Base-by-base conservation (phyloP, 2,113 vertebrate species). In the Petrocephalus microphthalmus region DNA sequence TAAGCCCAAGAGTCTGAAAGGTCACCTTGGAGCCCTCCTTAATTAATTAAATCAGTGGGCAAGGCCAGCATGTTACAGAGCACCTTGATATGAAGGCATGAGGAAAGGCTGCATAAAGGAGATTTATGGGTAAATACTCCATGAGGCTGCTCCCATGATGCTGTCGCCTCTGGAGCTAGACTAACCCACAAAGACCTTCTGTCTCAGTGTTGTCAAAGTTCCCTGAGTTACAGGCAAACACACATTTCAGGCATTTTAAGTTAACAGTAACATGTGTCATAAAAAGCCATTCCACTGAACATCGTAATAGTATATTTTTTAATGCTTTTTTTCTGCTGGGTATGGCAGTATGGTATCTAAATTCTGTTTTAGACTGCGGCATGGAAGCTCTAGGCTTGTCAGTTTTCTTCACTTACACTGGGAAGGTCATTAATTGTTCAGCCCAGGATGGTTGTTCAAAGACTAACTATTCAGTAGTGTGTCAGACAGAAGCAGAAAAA, bases 11-110 rank as follows among this genome's bases (percentile, higher is more conserved):
- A 89, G 90, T 92, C 92, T 88, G 88, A 94, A 91, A 93, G 94
- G 93, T 95, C 92, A 94, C 91, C 92, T 92, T 93, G 92, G 71
- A 90, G 90, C 88, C 71, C 90, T 20, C 88, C 51, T 88, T 91
- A 91, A 94, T 93, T 93, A 92, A 94, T 95, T 90, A 89, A 92
- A 93, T 93, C 90, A 92, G 90, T 2, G 29, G 91, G 92, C 89
- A 91, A 90, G 90, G 90, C 89, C 89, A 90, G 89, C 88, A 90
- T 89, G 87, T 88, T 91, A 82, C 54, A 83, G 90, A 89, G 88
- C 93, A 91, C 91, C 92, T 92, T 92, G 90, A 92, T 89, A 91
- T 91, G 89, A 90, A 90, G 91, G 88, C 87, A 88, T 88, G 88
- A 90, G 90, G 88, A 89, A 88, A 85, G 87, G 67, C 81, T 74